Conservation (phyloP, 2,797 vertebrate species). For the Carduelis carduelis region DNA sequence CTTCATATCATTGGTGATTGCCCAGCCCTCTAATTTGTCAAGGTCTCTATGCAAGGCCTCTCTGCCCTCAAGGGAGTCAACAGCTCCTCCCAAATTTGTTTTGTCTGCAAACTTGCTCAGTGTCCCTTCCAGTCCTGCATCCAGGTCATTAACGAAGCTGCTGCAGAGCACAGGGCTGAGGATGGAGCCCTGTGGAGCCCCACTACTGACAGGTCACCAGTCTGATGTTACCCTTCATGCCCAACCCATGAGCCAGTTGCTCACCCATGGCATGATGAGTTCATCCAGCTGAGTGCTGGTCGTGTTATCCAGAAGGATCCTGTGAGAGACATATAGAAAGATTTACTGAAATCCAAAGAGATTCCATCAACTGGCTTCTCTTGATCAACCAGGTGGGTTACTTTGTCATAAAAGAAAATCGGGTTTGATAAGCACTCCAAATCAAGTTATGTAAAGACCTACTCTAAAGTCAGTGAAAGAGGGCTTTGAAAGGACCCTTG, state of each 20-base stretch:
- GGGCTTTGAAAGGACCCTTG: not conserved
- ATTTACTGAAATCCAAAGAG: not conserved
- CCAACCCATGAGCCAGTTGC: accelerated
- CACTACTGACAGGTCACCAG: not conserved
- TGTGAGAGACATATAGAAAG: not conserved
- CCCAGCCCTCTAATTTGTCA: not conserved
- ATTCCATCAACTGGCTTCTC: not conserved
- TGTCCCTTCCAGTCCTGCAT: not conserved
- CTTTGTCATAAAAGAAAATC: not conserved
- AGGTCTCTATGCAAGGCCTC: not conserved
- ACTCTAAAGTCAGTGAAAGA: not conserved
- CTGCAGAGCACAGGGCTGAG: not conserved
- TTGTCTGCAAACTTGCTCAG: no score
- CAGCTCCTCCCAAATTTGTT: not conserved
- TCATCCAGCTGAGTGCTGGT: not conserved
- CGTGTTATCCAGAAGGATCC: not conserved
- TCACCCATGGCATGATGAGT: not conserved
- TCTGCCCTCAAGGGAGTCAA: not conserved
- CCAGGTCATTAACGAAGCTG: not conserved
- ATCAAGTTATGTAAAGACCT: not conserved
- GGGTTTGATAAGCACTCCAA: not conserved
- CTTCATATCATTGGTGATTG: not conserved
- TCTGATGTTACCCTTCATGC: not conserved
- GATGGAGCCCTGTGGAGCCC: not conserved
- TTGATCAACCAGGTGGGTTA: not conserved